A percentile compares a stretch with the other conserved stretches of the same genome.
Conservation (phyloP, 2,888 invertebrate species). For the Parnassius mnemosyne region DNA sequence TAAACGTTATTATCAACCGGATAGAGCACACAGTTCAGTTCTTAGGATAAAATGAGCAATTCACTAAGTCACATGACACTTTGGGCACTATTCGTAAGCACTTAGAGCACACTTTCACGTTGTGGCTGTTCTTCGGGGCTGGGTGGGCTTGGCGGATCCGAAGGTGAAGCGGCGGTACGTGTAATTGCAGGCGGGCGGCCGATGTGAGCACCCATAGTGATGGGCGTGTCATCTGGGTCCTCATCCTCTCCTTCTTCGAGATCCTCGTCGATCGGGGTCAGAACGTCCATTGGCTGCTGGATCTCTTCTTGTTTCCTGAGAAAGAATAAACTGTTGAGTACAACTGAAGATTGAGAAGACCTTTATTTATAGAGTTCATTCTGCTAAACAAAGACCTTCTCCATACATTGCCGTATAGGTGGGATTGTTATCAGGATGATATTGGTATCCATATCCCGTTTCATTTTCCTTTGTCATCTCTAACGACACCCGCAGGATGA, state of each 20-base stretch:
- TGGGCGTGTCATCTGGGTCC: slow-evolving; percentile 85
- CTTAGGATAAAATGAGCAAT: neutral
- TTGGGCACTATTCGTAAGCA: neutral
- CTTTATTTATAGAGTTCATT: too few species aligned
- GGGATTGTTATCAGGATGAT: too few species aligned
- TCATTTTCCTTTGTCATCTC: too few species aligned
- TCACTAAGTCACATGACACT: neutral
- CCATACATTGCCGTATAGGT: too few species aligned
- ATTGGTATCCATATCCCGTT: too few species aligned
- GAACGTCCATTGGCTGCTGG: slow-evolving; percentile 84
- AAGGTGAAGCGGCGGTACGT: slow-evolving; percentile 87
- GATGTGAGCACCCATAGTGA: slow-evolving; percentile 81
- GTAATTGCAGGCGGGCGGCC: slow-evolving; percentile 85
- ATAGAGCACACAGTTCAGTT: neutral
- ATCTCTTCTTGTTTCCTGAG: slow-evolving; percentile 79
- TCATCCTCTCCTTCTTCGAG: slow-evolving; percentile 86
- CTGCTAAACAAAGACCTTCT: too few species aligned
- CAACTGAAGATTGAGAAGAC: too few species aligned
- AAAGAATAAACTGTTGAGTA: neutral
- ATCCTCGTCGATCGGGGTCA: slow-evolving; percentile 91
- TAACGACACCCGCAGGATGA: too few species aligned
- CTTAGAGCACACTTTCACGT: slow-evolving; percentile 79
- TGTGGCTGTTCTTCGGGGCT: slow-evolving; percentile 67
- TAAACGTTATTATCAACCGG: too few species aligned
- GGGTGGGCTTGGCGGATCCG: slow-evolving; percentile 61